Evolutionary conservation across 1,140 invertebrate species (phyloP).

Genomic region (Tribolium madens): DNA sequence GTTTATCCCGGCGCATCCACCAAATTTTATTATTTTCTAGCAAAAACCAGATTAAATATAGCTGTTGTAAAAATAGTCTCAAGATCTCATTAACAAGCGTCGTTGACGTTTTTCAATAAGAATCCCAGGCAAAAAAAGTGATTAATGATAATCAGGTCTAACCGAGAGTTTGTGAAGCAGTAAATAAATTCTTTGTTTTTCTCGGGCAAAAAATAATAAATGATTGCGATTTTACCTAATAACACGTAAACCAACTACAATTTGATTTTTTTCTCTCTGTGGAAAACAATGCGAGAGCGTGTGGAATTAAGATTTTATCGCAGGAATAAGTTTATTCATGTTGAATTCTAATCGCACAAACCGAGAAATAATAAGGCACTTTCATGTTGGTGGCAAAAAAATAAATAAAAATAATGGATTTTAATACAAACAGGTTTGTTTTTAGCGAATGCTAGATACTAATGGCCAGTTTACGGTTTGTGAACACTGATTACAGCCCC

Average conservation of each 20-base stretch:
- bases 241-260: slow-evolving; percentile 10
- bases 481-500: not conserved
- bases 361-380: slow-evolving; percentile 1
- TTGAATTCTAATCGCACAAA: slow-evolving; percentile 17
- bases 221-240: slow-evolving; percentile 8
- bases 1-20: not conserved
- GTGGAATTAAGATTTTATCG: slow-evolving; percentile 23
- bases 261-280: not conserved
- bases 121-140: slow-evolving; percentile 24
- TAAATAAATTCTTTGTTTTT: slow-evolving; percentile 46
- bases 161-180: slow-evolving; percentile 36
- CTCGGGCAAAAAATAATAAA: slow-evolving; percentile 27
- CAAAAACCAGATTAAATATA: not conserved
- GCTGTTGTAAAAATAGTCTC: not conserved
- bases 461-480: not conserved
- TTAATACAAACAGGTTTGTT: not conserved
- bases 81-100: slow-evolving; percentile 20
- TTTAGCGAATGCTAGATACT: not conserved
- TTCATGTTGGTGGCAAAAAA: not conserved
- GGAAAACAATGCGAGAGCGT: not conserved
- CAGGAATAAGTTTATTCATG: slow-evolving; percentile 20
- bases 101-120: slow-evolving; percentile 43
- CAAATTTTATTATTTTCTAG: not conserved
- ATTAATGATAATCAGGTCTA: slow-evolving; percentile 43
- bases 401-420: not conserved